A percentile compares a stretch with the other conserved stretches of the same genome.
These are phyloP conservation scores for Acrobeloides nanus DNA, from an alignment of 2,888 invertebrate species.

Conservation along the genomic window DNA sequence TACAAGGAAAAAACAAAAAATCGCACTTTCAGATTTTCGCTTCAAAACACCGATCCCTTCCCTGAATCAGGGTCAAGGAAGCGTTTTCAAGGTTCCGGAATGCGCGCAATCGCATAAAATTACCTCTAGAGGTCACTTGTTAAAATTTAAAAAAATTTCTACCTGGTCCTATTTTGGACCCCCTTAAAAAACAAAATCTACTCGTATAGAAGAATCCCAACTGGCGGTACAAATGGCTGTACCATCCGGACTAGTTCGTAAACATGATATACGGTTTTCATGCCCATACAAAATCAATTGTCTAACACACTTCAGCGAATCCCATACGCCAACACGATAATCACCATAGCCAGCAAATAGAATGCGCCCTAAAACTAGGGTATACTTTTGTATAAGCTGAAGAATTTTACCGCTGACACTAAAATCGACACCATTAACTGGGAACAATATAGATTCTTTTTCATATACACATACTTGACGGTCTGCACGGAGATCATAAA, in stretches of 20 bases:
- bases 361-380: conserved; percentile 66
- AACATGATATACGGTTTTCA: conserved; percentile 54
- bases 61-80: too few relatives aligned
- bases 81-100: too few relatives aligned
- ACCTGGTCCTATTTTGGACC: too few relatives aligned
- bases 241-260: conserved; percentile 80
- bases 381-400: not conserved
- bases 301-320: conserved; percentile 76
- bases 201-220: conserved; percentile 86
- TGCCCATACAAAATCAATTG: conserved; percentile 52
- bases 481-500: conserved; percentile 94
- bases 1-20: too few relatives aligned
- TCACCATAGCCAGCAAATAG: conserved; percentile 97
- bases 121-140: too few relatives aligned
- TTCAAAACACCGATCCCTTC: too few relatives aligned
- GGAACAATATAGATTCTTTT: conserved; percentile 94
- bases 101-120: too few relatives aligned
- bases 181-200: too few relatives aligned
- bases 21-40: too few relatives aligned
- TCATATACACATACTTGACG: conserved; percentile 90
- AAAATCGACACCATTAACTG: conserved; percentile 93
- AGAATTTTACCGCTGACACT: conserved; percentile 73
- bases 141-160: too few relatives aligned
- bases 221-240: conserved; percentile 92
- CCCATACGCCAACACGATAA: conserved; percentile 97